A percentile compares a stretch with the other conserved stretches of the same genome.
These are phyloP conservation scores for Ethmia dodecea DNA, from an alignment of 2,888 invertebrate species.

Conservation along the genomic window DNA sequence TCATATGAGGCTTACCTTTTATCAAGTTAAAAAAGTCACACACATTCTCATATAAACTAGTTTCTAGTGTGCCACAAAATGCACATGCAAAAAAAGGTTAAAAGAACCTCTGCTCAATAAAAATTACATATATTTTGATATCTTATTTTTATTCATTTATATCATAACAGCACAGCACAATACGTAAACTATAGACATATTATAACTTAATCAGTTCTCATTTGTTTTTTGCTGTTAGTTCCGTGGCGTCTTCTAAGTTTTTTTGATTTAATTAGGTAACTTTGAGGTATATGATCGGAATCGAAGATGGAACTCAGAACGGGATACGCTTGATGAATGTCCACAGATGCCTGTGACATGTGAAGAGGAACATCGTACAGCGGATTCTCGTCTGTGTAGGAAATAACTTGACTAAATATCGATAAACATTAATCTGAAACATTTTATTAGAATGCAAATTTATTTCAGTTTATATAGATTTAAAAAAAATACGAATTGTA, in stretches of 20 bases:
- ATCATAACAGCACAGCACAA: too few relatives aligned
- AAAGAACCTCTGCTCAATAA: conserved; percentile 65
- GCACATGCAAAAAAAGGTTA: conserved; percentile 19
- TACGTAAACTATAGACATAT: too few relatives aligned
- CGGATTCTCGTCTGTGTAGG: conserved; percentile 38
- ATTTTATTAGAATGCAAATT: too few relatives aligned
- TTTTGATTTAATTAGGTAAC: conserved; percentile 43
- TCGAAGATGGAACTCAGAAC: conserved; percentile 19
- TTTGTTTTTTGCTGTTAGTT: conserved; percentile 24
- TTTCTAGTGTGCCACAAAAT: conserved; percentile 7
- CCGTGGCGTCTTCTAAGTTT: conserved; percentile 30
- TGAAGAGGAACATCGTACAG: conserved; percentile 44
- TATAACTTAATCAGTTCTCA: too few relatives aligned
- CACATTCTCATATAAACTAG: conserved; percentile 39
- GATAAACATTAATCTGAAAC: too few relatives aligned
- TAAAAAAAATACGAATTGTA: too few relatives aligned
- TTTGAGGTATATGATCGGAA: conserved; percentile 24
- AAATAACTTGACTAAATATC: conserved; percentile 4
- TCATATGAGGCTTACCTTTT: too few relatives aligned
- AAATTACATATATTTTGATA: conserved; percentile 23
- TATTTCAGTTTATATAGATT: too few relatives aligned
- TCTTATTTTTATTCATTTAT: conserved; percentile 23
- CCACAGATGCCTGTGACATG: conserved; percentile 51
- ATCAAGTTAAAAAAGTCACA: too few relatives aligned
- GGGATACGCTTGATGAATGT: conserved; percentile 41